Conservation (phyloP, 1,140 invertebrate species). For the Leptestheria dahalacensis region DNA sequence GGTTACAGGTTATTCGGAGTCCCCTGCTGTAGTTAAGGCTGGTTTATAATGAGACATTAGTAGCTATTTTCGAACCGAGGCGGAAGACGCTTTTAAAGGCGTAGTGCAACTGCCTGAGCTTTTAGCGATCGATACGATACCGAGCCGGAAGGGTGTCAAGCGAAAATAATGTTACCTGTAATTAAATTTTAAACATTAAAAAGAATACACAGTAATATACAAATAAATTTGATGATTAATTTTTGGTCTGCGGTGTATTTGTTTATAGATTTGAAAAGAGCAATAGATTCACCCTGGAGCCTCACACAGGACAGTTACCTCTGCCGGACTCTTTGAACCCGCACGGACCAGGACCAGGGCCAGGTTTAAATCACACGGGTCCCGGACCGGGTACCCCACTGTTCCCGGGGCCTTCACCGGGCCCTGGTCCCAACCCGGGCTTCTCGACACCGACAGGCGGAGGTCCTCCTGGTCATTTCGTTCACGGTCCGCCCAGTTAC, state of each 20-base stretch:
- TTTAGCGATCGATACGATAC: background rate
- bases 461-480: background rate
- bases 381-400: constrained; percentile 12
- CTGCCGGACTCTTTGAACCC: constrained; percentile 9
- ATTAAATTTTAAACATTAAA: too few relatives aligned
- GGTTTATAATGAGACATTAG: too few relatives aligned
- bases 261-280: too few relatives aligned
- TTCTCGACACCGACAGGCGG: constrained; percentile 9
- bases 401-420: constrained; percentile 15
- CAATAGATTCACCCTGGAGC: constrained; percentile 8
- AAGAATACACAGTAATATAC: too few relatives aligned
- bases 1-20: background rate
- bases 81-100: background rate
- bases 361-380: constrained; percentile 8
- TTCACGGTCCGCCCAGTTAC: constrained; percentile 15
- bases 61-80: background rate
- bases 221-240: too few relatives aligned
- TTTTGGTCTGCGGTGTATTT: too few relatives aligned
- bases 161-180: too few relatives aligned
- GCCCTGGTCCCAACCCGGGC: constrained; percentile 15
- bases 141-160: background rate
- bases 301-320: constrained; percentile 3
- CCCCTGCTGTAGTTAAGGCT: too few relatives aligned
- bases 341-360: constrained; percentile 1
- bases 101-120: too few relatives aligned